Base-by-base conservation (phyloP, 2,113 vertebrate genomes). In the Cardinalis cardinalis region DNA sequence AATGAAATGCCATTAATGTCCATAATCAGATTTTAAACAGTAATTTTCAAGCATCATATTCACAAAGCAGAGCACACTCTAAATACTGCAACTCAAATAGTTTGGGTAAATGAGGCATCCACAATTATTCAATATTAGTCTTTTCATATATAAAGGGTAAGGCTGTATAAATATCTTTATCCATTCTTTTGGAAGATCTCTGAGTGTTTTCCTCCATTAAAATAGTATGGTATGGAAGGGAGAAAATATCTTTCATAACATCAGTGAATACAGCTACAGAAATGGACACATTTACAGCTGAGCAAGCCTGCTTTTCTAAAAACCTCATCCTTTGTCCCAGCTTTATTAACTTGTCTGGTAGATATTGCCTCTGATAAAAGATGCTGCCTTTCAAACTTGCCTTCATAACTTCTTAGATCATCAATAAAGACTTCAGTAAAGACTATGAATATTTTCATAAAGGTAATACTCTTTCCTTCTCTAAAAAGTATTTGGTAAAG, bases 291-390 rank as follows among this genome's bases (percentile, higher is more conserved):
- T 29, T 72, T 75, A 29, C 49, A 58, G 41, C 14, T 0, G 84
- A 84, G 64, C 10, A 84, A 64, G 1, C 29, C 26, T 60, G 18
- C 11, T 14, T 93, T 87, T 83, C 76, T 78, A 63, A 87, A 84
- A 88, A 16, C 60, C 10, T 88, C 26, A 40, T 77, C n/a, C 29
- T 86, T 91, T 83, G 43, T 93, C 61, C 51, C 74, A 89, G 87
- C 84, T 84, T 87, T 71, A 84, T 84, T 94, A 84, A 89, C 58
- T 68, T 89, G 61, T 84, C 46, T 68, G 49, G 72, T 90, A 91
- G 55, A 61, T 46, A 75, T 1, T 90, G 46, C 38, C 36, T 82
- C 87, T 89, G 70, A 56, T 78, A 72, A 89, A 81, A 89, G 25
- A 53, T 69, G 41, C 56, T 90, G 18, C 31, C 46, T 93, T 85